Evolutionary conservation across 2,113 vertebrate genomes (phyloP).

Genomic region (Chinchilla lanigera): DNA sequence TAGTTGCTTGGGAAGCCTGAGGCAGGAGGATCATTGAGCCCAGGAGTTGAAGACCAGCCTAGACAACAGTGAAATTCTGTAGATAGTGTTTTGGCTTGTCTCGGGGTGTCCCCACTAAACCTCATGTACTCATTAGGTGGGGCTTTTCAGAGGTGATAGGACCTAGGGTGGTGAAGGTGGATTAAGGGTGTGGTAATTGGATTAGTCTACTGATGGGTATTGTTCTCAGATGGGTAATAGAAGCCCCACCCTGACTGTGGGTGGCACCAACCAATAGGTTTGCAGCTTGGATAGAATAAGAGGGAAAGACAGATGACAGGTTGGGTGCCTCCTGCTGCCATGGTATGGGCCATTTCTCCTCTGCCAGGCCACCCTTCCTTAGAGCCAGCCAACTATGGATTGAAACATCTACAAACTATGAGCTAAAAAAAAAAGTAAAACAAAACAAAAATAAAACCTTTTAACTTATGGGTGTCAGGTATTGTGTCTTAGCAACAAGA

Average conservation of each 20-base stretch:
- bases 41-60: background rate
- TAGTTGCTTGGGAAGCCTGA: background rate
- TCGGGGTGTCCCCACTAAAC: background rate
- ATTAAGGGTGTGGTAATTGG: background rate
- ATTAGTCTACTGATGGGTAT: background rate
- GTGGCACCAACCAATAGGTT: background rate
- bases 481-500: background rate
- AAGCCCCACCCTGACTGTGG: background rate
- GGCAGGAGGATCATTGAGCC: background rate
- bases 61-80: background rate
- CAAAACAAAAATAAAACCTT: no score
- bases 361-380: background rate
- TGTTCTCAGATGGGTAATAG: background rate
- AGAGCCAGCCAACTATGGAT: background rate
- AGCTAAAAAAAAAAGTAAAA: background rate
- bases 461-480: background rate
- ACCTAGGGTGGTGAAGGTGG: background rate
- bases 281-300: background rate
- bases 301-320: background rate
- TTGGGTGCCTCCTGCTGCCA: background rate
- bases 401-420: background rate
- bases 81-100: background rate
- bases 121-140: background rate
- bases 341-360: background rate
- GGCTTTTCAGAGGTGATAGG: background rate